Evolutionary conservation across 2,888 invertebrate species (phyloP), one percentile per base, ranked within the genome.

Genomic region (Diaprepes abbreviatus): DNA sequence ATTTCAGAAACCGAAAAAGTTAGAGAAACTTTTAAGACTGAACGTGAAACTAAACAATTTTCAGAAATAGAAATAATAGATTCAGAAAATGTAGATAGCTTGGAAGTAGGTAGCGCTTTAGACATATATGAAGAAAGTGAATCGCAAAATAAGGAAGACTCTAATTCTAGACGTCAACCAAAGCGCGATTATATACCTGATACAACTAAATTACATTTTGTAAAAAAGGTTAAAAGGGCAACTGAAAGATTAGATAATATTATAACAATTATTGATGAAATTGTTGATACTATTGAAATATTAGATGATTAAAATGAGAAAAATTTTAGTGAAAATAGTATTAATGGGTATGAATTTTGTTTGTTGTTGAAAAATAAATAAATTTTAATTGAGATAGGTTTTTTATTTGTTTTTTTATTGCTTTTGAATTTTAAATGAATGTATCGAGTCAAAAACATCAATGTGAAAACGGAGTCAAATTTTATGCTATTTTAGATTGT

Each of bases 261-360:
- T 12, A 82, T 84, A 79, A 77, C 74, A 58, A 82, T 83, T 66
- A 83, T 84, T 66, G 81, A 82, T 73, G 82, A 82, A 74, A 84
- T 84, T 72, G 82, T 84, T 16, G 83, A 81, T 72, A 83, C 83
- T 24, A 82, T 83, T 36, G 83, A 83, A 66, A 77, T 82, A 10
- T 74, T 78, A 9, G 78, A 79, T 64, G 77, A 79, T 50, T 76
- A 77, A 36, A 75, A 73, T 38, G 74, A 75, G 36, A 43, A 14
- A 24, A 21, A 21, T 24, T n/a, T 24, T 24, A 5, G 3, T 24
- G 24, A 24, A 24, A 24, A 24, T 24, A 24, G 7, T 10, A 21
- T 5, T 48, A n/a, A 4, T 5, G 16, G n/a, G 7, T 9, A 10
- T 45, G 21, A 24, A 6, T 21, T 24, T 45, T 12, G 31, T 10